phyloP scores from a whole-genome alignment of 2,113 vertebrate species.

The Nipponia nippon region DNA sequence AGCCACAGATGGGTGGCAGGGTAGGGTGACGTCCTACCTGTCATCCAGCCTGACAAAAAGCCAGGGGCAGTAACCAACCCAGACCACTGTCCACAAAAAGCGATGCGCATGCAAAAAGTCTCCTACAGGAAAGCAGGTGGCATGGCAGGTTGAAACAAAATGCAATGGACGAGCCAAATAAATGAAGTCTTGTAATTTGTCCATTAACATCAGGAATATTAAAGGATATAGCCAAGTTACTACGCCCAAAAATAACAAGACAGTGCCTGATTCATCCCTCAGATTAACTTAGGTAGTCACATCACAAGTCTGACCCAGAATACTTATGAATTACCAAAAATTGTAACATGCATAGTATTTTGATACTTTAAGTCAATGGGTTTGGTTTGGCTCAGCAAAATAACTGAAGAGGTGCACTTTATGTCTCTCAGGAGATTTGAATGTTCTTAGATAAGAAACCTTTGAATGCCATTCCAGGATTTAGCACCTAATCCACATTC shows the following conservation, averaged over 20 bases:
- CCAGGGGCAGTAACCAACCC: background rate
- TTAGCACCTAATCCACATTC: constrained; percentile 8
- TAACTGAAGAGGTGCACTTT: background rate
- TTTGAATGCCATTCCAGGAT: constrained; percentile 16
- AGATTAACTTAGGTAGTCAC: background rate
- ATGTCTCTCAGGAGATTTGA: background rate
- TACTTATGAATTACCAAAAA: background rate
- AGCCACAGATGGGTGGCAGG: background rate
- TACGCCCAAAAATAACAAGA: background rate
- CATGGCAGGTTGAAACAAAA: background rate
- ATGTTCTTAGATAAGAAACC: background rate
- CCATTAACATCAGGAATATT: background rate
- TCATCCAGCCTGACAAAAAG: background rate
- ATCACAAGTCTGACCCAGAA: background rate
- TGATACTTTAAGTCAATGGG: background rate
- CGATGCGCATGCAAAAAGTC: background rate
- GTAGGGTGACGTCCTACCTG: background rate
- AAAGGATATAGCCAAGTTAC: background rate
- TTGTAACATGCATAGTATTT: background rate
- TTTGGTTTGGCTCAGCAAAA: background rate
- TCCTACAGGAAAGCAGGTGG: background rate
- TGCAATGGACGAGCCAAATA: background rate
- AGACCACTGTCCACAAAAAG: background rate
- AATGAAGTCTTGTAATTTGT: background rate
- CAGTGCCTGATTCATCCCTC: background rate